Percentiles rank a stretch among this genome's conserved stretches.
Conservation (phyloP, 2,888 invertebrate species). For the Lasioglossum vierecki region DNA sequence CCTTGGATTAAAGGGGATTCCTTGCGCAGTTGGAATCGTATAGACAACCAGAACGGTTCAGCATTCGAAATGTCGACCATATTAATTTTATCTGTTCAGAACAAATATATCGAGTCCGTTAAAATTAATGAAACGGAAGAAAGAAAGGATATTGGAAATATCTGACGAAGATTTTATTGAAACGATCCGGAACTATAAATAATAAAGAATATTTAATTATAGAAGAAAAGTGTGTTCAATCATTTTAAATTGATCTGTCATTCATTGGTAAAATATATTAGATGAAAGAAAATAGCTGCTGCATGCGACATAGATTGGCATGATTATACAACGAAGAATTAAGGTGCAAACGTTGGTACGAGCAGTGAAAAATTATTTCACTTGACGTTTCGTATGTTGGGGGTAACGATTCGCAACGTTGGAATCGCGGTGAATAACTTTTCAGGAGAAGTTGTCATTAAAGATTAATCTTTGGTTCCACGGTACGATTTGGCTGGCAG, state of each 20-base stretch:
- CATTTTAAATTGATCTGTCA: neutral
- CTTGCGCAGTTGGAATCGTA: constrained; percentile 11
- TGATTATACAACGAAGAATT: too few species aligned
- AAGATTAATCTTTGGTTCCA: neutral
- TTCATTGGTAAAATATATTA: neutral
- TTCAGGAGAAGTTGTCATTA: neutral
- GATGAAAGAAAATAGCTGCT: too few species aligned
- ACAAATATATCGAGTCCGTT: neutral
- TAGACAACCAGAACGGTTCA: neutral
- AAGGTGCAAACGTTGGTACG: too few species aligned
- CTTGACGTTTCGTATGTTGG: too few species aligned
- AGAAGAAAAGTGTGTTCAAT: neutral
- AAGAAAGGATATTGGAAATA: neutral
- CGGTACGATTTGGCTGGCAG: constrained; percentile 1
- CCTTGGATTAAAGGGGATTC: constrained; percentile 55
- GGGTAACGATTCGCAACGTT: too few species aligned
- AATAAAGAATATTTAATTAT: neutral
- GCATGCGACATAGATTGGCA: too few species aligned
- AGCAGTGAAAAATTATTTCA: too few species aligned
- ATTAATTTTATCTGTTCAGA: neutral
- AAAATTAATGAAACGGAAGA: neutral
- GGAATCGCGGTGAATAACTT: too few species aligned
- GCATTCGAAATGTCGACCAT: neutral
- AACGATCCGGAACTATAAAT: neutral
- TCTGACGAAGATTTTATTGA: neutral